Base-by-base conservation (phyloP, 2,888 invertebrate species). In the Ecliptopera silaceata region DNA sequence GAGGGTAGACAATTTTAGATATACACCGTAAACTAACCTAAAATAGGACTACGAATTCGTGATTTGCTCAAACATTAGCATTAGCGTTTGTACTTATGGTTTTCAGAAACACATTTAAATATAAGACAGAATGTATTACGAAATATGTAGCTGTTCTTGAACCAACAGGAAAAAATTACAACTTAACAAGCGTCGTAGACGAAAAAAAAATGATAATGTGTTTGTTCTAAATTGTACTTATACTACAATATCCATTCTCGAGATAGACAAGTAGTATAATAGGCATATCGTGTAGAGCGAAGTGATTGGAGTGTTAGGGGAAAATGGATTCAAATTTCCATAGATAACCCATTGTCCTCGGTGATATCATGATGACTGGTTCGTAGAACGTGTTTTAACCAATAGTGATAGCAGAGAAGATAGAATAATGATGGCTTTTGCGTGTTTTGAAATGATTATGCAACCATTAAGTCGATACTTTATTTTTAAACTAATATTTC, bases 11-110 rank as follows among this genome's bases (percentile, higher is more conserved):
- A 64, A 61, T 58, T 54, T 56, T 56, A 51, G 42, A 53, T 49
- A 8, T 42, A 49, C 49, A 54, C 68, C 65, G 65, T 66, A 46
- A 63, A 66, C 55, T 63, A 67, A 69, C 2, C n/a, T 22, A 26
- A 54, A n/a, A 55, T 52, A 46, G 54, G 26, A 56, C 61, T 61
- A 61, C 20, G 49, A 55, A 52, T 60, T 56, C 47, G 64, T 58
- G 59, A 41, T 58, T 53, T 55, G 38, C 29, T 43, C 43, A 50
- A 56, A 44, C 48, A 38, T 44, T 41, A 13, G 26, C 45, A 15
- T 29, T 22, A 42, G 36, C 18, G 10, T 8, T 39, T 18, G 32
- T 45, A 46, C 47, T 53, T 41, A 18, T 56, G 53, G 48, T 54
- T 56, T 53, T 61, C 58, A 48, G 52, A 45, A n/a, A n/a, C n/a